Percentiles rank a stretch among this genome's conserved stretches.
phyloP scores from a whole-genome alignment of 2,113 vertebrate species.

The Orthochromis indermauri region DNA sequence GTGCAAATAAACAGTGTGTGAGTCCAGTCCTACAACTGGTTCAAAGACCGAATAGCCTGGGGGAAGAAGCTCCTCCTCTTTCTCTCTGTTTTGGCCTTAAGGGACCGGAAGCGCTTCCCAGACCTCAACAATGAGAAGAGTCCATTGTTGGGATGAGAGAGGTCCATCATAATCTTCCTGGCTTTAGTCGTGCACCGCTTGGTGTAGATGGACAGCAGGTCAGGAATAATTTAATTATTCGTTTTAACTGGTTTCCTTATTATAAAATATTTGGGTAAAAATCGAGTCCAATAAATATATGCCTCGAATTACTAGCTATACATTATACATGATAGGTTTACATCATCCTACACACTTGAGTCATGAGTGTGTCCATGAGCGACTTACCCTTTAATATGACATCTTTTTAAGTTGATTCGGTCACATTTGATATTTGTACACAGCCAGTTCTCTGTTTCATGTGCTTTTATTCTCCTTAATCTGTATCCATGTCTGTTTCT shows the following conservation, averaged over 20 bases:
- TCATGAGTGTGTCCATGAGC: neutral
- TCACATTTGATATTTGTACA: neutral
- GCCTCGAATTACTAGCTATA: neutral
- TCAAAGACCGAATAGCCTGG: neutral
- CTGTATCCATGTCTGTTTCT: neutral
- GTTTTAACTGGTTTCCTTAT: neutral
- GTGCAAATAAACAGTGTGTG: neutral
- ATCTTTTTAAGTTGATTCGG: neutral
- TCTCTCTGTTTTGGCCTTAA: neutral
- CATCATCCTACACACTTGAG: neutral
- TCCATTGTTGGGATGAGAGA: neutral
- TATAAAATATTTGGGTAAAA: neutral
- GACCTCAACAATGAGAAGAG: neutral
- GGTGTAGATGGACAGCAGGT: neutral
- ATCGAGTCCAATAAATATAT: fast-evolving
- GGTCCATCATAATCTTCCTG: neutral
- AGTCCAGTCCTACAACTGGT: neutral
- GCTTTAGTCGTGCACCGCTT: neutral
- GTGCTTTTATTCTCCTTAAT: neutral
- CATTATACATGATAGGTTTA: neutral
- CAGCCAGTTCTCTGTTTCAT: neutral
- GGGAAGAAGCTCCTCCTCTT: neutral
- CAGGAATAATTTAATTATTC: neutral
- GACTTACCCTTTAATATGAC: neutral
- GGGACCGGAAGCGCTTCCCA: neutral